Evolutionary conservation across 2,797 vertebrate genomes (phyloP).

Genomic region (Pangasius macronema): DNA sequence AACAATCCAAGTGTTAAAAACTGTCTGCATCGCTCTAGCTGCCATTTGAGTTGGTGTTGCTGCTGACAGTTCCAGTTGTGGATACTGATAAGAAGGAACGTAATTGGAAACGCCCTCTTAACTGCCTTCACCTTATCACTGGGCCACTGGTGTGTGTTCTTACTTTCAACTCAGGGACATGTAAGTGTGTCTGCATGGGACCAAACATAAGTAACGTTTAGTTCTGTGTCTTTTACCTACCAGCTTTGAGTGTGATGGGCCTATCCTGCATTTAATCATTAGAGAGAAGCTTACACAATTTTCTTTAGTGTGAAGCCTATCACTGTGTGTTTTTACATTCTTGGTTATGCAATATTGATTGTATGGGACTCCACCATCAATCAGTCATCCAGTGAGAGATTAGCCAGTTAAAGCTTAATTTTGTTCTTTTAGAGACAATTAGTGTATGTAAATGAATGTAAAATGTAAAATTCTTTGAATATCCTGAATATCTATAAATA

Average conservation of each 20-base stretch:
- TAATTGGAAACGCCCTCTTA: constrained; percentile 95
- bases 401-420: neutral
- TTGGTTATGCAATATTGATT: neutral
- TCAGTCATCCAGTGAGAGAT: neutral
- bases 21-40: constrained; percentile 66
- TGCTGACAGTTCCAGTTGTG: constrained; percentile 86
- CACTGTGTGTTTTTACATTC: neutral
- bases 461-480: neutral
- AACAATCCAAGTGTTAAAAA: neutral
- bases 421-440: neutral
- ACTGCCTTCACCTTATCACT: constrained; percentile 87
- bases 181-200: constrained; percentile 74
- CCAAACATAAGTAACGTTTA: neutral
- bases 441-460: neutral
- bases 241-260: too few species aligned
- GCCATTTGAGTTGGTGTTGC: constrained; percentile 85
- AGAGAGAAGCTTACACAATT: neutral
- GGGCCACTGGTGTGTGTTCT: constrained; percentile 84
- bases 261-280: neutral
- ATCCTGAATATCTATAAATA: neutral
- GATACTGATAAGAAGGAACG: constrained; percentile 88
- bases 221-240: neutral
- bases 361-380: neutral
- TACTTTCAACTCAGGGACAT: constrained; percentile 84
- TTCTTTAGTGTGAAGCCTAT: neutral